Conservation (phyloP, 2,888 invertebrate species). For the Pyralis farinalis region DNA sequence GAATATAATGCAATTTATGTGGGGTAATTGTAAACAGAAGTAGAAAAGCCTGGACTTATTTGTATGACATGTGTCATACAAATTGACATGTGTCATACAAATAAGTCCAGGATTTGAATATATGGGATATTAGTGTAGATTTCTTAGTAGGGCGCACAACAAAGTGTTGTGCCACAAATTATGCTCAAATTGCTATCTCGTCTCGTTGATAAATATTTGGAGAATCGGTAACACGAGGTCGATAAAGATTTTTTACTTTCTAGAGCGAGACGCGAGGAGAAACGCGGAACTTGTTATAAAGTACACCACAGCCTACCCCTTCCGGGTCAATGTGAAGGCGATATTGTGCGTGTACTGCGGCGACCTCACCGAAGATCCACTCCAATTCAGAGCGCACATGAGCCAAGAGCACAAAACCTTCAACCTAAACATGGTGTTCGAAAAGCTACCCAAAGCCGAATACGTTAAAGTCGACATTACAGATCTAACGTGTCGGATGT, state of each 20-base stretch:
- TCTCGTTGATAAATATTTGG: too few species aligned
- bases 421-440: constrained; percentile 28
- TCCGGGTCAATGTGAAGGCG: constrained; percentile 22
- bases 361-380: constrained; percentile 33
- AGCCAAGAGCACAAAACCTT: constrained; percentile 29
- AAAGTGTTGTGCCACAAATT: too few species aligned
- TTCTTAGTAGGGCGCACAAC: too few species aligned
- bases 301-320: constrained; percentile 28
- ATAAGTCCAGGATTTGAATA: too few species aligned
- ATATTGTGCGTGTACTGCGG: constrained; percentile 37
- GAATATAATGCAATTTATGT: too few species aligned
- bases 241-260: constrained; percentile 21
- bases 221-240: too few species aligned
- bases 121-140: too few species aligned
- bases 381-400: constrained; percentile 34
- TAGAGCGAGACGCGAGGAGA: constrained; percentile 25
- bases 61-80: too few species aligned
- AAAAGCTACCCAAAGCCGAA: constrained; percentile 25
- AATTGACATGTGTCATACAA: too few species aligned
- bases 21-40: too few species aligned
- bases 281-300: constrained; percentile 29
- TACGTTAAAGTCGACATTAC: constrained; percentile 34
- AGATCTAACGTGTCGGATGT: constrained; percentile 30
- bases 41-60: too few species aligned
- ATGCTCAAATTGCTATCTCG: too few species aligned